Percentiles rank a stretch among this genome's conserved stretches.
phyloP scores from a whole-genome alignment of 2,888 invertebrate species.

The Omphaloscelis lunosa region DNA sequence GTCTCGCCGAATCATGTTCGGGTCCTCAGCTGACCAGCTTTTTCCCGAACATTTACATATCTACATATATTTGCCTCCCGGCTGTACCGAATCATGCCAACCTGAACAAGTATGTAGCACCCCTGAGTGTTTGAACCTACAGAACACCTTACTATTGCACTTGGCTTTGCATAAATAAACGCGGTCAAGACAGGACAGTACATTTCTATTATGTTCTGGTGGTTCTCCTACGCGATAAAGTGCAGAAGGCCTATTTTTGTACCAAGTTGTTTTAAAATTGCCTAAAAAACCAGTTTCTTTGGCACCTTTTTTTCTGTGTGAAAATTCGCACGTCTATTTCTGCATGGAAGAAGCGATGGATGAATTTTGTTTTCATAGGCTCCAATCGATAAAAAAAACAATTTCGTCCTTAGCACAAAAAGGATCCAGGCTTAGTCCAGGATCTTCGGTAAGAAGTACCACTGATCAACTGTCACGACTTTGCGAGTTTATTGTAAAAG shows the following conservation, averaged over 20 bases:
- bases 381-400: too few species aligned
- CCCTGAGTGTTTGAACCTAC: constrained; percentile 31
- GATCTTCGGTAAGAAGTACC: too few species aligned
- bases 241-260: constrained; percentile 15
- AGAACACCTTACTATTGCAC: constrained; percentile 29
- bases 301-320: not conserved
- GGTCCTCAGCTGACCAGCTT: not conserved
- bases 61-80: not conserved
- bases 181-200: constrained; percentile 39
- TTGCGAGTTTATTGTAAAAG: too few species aligned
- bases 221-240: not conserved
- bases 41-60: not conserved
- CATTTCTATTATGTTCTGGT: constrained; percentile 48
- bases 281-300: not conserved
- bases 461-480: too few species aligned
- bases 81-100: not conserved
- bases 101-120: not conserved
- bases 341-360: too few species aligned
- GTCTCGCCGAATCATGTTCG: not conserved
- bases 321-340: not conserved
- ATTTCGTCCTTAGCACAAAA: too few species aligned
- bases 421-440: too few species aligned
- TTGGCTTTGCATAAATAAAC: constrained; percentile 33
- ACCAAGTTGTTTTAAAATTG: not conserved
- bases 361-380: too few species aligned